phyloP scores from a whole-genome alignment of 2,113 vertebrate species.

The Vulpes lagopus region DNA sequence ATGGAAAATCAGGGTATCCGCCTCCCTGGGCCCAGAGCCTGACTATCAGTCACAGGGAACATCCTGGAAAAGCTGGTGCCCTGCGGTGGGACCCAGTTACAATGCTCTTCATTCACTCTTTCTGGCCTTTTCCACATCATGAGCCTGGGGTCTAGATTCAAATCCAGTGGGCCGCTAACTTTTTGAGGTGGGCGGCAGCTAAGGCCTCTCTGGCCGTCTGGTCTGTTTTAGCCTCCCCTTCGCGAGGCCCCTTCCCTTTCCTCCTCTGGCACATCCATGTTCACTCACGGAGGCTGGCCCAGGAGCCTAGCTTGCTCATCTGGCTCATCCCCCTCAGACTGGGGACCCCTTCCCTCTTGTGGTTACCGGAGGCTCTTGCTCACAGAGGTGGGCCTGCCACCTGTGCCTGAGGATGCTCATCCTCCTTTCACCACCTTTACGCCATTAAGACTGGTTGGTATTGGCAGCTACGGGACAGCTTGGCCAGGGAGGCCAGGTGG shows the following conservation, averaged over 20 bases:
- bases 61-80: not conserved
- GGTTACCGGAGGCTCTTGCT: not conserved
- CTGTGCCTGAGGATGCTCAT: not conserved
- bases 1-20: not conserved
- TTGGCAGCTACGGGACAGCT: not conserved
- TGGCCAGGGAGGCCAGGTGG: not conserved
- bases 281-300: accelerated
- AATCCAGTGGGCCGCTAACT: not conserved
- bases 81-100: accelerated
- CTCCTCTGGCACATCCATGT: accelerated
- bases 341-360: not conserved
- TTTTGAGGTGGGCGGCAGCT: not conserved
- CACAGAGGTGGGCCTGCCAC: not conserved
- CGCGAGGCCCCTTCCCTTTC: not conserved
- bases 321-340: not conserved
- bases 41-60: accelerated
- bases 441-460: not conserved
- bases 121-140: not conserved
- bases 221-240: not conserved
- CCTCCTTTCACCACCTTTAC: not conserved
- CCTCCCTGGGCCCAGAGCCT: not conserved
- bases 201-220: not conserved
- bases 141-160: not conserved
- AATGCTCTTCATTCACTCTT: not conserved
- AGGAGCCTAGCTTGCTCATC: not conserved